These are phyloP conservation scores for Aphaenogaster ashmeadi DNA, from an alignment of 1,140 invertebrate species.

Conservation along the genomic window DNA sequence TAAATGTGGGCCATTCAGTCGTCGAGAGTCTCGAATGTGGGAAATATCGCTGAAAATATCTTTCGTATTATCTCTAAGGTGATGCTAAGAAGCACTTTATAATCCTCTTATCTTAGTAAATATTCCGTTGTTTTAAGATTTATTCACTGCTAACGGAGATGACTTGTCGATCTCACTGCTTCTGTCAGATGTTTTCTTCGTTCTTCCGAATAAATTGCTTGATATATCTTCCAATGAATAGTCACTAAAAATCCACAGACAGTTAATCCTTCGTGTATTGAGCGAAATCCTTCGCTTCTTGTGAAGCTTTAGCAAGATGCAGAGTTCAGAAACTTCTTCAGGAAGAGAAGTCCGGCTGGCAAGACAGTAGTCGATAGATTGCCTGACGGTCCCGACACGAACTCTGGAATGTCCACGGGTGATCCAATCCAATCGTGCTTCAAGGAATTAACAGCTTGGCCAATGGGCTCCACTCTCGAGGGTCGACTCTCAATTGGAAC, in stretches of 20 bases:
- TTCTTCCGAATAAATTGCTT: not conserved
- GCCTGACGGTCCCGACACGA: conserved; percentile 69
- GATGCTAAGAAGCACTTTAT: not conserved
- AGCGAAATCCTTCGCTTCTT: not conserved
- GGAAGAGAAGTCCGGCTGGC: conserved; percentile 2
- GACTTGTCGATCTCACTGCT: not conserved
- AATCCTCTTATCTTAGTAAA: not conserved
- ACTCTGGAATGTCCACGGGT: conserved; percentile 67
- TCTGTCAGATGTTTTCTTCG: not conserved
- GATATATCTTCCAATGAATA: not conserved
- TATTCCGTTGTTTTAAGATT: not conserved
- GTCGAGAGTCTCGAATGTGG: not conserved
- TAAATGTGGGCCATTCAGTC: conserved; percentile 81
- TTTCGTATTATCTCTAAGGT: not conserved
- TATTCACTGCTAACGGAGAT: not conserved
- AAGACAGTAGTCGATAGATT: conserved; percentile 58
- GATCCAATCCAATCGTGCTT: conserved; percentile 74
- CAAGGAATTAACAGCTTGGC: conserved; percentile 81
- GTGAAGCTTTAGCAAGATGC: not conserved
- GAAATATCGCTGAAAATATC: not conserved
- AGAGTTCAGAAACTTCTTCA: not conserved
- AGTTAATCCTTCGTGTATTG: conserved; percentile 10
- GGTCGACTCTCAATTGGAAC: conserved; percentile 81
- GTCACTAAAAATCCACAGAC: conserved; percentile 7
- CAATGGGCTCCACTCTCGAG: conserved; percentile 78